Base-by-base conservation (phyloP, 2,113 vertebrate genomes). In the Saguinus midas region DNA sequence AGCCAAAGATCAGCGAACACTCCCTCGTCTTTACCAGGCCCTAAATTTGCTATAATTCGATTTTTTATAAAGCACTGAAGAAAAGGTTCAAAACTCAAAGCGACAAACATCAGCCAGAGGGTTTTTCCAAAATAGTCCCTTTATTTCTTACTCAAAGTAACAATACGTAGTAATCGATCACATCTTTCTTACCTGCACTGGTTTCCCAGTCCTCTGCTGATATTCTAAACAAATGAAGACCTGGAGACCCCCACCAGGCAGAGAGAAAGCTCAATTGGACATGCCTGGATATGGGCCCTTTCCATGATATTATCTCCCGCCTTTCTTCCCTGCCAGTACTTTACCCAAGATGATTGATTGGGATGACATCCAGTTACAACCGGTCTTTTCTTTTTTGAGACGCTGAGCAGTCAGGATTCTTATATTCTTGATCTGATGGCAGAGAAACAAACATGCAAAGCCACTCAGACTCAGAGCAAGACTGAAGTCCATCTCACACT, bases 181-280 rank as follows among this genome's bases (percentile, higher is more conserved):
- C 68, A 32, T 82, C 81, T 86, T 70, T 82, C 58, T 58, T 82
- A 76, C 57, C 68, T 35, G 18, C n/a, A 43, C 37, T 73, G 50
- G 66, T 45, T 93, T 76, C 66, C 93, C 91, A 27, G 75, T 70
- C 75, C n/a, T 70, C 57, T 90, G 73, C 66, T 82, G 91, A 76
- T 32, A 57, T 72, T 76, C 16, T 75, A 89, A 45, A 70, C 13
- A 29, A 40, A n/a, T 3, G 8, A 61, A 52, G 70, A 79, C 2
- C 57, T 50, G 27, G 61, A 78, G 37, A 50, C 25, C 3, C 16
- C 50, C 10, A 1, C 3, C 43, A 21, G 20, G 18, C 87, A 40
- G 84, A 55, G 25, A 45, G 89, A 64, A 66, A 75, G 17, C 66
- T 82, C 78, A 37, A 23, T 1, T 37, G 70, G 48, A 27, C 20